Base-by-base conservation (phyloP, 2,797 vertebrate genomes). In the Microctenopoma steveboyesi region DNA sequence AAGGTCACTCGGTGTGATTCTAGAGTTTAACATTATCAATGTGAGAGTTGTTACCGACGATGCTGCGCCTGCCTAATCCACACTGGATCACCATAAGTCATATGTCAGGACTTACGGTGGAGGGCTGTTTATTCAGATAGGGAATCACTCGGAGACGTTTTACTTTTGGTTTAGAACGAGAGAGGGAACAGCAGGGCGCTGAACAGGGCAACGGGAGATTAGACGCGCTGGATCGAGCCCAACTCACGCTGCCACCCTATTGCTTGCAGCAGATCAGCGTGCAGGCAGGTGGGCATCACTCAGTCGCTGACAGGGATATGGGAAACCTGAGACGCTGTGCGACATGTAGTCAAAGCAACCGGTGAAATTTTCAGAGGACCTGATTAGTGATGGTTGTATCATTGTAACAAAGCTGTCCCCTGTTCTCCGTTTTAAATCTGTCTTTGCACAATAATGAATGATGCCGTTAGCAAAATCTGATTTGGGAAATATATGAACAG, bases 1-100 rank as follows among this genome's bases (percentile, higher is more conserved):
- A 47, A 60, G 40, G 54, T 64, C 62, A 13, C 25, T 54, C 13
- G 4, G 11, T 28, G 45, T 15, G 33, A 14, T 42, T 45, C 27
- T 9, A 9, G 14, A 64, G 28, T 76, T 72, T 54, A 45, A 76
- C 33, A 69, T 74, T 5, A 76, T 79, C 49, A 39, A 22, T 66
- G 52, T 48, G 55, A 65, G 53, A 78, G 63, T n/a, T 59, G 52
- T 64, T 66, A 76, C 22, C 22, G 22, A 82, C 65, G 56, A 77
- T 7, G 40, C 63, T 64, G 59, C 12, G 57, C 47, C 8, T 66
- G 35, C 69, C 68, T 89, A 86, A 91, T 90, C 88, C 83, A 59
- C 22, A 53, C 22, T 28, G 54, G 78, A 82, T 89, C 90, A 91
- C 91, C 86, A 75, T 69, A 50, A 83, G 81, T 84, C 79, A 77